phyloP scores from a whole-genome alignment of 53 echinoderm and acorn worm genomes.

The Arbacia lixula region DNA sequence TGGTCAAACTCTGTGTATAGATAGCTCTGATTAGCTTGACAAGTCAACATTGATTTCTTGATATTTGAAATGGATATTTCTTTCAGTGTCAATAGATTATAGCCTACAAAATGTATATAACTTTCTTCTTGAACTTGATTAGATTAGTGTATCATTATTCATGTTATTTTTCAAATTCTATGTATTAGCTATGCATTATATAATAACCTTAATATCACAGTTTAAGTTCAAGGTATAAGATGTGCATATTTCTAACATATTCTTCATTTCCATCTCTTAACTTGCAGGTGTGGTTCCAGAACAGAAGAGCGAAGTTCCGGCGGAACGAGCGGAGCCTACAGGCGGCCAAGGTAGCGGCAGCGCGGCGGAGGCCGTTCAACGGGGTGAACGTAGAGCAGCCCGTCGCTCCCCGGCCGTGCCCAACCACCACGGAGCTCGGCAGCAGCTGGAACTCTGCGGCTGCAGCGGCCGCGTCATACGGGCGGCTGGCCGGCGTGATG shows the following conservation, averaged over 20 bases:
- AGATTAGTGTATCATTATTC: too few relatives aligned
- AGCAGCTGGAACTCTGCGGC: constrained; percentile 77
- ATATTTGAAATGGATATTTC: too few relatives aligned
- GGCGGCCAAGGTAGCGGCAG: constrained; percentile 71
- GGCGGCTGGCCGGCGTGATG: constrained; percentile 75
- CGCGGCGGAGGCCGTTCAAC: constrained; percentile 57
- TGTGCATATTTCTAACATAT: neutral
- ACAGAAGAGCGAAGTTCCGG: constrained; percentile 93
- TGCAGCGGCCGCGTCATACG: constrained; percentile 81
- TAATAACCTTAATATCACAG: too few relatives aligned
- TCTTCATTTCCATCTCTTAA: neutral
- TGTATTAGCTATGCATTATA: too few relatives aligned
- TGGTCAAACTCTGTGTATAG: too few relatives aligned
- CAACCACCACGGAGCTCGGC: constrained; percentile 63
- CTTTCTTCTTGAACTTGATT: too few relatives aligned
- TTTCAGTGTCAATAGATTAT: too few relatives aligned
- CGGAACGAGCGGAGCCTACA: constrained; percentile 89
- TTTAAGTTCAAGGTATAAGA: too few relatives aligned
- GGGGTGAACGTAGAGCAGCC: constrained; percentile 94
- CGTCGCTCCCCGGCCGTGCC: constrained; percentile 88
- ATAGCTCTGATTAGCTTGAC: too few relatives aligned
- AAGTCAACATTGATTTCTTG: too few relatives aligned
- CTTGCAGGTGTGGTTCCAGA: constrained; percentile 94
- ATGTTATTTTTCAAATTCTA: too few relatives aligned
- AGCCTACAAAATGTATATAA: too few relatives aligned